Conservation (phyloP, 1,140 invertebrate genomes). For the Pseudoatta argentina region DNA sequence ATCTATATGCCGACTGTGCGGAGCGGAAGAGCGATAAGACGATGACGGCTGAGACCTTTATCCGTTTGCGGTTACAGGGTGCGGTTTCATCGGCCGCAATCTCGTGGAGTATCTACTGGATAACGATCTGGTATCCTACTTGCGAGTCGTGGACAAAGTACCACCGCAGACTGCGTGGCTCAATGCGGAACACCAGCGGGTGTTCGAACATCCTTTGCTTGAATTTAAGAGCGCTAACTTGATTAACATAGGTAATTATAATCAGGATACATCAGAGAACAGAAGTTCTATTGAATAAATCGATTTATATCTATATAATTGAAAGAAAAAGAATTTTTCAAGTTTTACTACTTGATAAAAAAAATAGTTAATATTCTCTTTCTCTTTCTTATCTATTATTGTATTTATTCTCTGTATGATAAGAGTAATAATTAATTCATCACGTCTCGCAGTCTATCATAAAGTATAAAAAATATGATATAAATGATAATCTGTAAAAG, state of each 20-base stretch:
- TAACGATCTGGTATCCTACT: constrained; percentile 91
- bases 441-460: background rate
- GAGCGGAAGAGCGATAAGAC: constrained; percentile 65
- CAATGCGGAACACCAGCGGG: constrained; percentile 90
- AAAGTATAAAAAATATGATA: constrained; percentile 27
- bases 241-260: constrained; percentile 92
- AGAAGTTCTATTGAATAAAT: background rate
- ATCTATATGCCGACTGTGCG: background rate
- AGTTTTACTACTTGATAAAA: background rate
- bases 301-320: background rate
- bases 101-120: constrained; percentile 93
- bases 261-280: background rate
- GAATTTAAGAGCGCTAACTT: constrained; percentile 96
- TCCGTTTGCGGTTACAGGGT: constrained; percentile 88
- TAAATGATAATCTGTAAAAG: background rate
- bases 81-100: constrained; percentile 96
- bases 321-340: background rate
- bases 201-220: constrained; percentile 91
- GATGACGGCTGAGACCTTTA: constrained; percentile 33
- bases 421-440: background rate
- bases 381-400: background rate
- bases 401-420: background rate
- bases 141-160: constrained; percentile 96
- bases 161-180: constrained; percentile 96
- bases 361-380: background rate